Conservation (phyloP, 1,140 invertebrate genomes). For the Adelges cooleyi region DNA sequence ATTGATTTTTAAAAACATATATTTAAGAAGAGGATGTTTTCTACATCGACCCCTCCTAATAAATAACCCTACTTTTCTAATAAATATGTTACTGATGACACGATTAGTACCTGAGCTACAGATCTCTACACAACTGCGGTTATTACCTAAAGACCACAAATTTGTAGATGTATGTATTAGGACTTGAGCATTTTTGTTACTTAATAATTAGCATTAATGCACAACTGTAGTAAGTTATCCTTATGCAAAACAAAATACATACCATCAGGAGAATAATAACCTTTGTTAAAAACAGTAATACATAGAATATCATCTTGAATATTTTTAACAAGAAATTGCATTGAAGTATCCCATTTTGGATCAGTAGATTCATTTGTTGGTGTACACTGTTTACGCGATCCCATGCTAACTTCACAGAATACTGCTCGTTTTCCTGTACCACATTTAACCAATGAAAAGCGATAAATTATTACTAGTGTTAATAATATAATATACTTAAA, state of each 20-base stretch:
- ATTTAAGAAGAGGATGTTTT: too few species aligned
- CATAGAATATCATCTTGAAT: conserved; percentile 60
- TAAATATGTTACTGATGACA: too few species aligned
- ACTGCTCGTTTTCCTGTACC: conserved; percentile 42
- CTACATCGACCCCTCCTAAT: too few species aligned
- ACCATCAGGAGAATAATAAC: conserved; percentile 69
- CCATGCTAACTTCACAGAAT: conserved; percentile 69
- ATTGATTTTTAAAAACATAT: too few species aligned
- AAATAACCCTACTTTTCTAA: too few species aligned
- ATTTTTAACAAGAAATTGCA: conserved; percentile 70
- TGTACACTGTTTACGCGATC: conserved; percentile 61
- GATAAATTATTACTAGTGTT: not conserved
- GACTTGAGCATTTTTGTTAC: not conserved
- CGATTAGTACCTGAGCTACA: too few species aligned
- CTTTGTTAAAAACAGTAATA: conserved; percentile 66
- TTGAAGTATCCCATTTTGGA: conserved; percentile 68
- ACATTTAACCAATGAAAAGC: not conserved
- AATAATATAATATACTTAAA: not conserved
- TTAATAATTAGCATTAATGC: not conserved
- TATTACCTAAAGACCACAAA: too few species aligned
- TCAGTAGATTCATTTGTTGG: conserved; percentile 47
- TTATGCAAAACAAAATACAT: conserved; percentile 30
- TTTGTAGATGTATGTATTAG: too few species aligned
- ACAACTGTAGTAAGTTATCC: not conserved
- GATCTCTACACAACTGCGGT: too few species aligned